Evolutionary conservation across 2,113 vertebrate genomes (phyloP), one percentile per base, ranked within the genome.

Genomic region (Numida meleagris): DNA sequence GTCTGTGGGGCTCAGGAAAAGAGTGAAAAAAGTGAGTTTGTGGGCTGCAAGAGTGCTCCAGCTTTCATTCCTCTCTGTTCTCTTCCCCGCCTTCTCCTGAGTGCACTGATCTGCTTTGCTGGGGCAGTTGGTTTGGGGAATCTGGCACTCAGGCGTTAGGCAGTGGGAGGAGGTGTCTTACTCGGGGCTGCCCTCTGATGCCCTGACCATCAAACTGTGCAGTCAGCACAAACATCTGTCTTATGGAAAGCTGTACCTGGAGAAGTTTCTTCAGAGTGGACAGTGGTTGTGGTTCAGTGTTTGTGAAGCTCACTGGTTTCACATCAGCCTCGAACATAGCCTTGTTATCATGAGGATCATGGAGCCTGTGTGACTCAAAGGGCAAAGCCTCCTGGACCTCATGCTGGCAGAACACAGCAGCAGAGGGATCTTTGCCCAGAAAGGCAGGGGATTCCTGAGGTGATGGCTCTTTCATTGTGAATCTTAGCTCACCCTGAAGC

Each of bases 91-190:
- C 27, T 73, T 55, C 82, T 67, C 23, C 71, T 77, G 66, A n/a
- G 12, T 13, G 33, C n/a, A 5, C 21, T 72, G 24, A 3, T 57
- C 48, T 55, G n/a, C 43, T 57, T 51, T 46, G 31, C 38, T 46
- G 10, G 17, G 34, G 15, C 1, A 3, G 2, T 3, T 53, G 53
- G 4, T 16, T 8, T 48, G 29, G 18, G 48, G 33, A 14, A 33
- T 6, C 17, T 1, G 2, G 29, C 17, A 7, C 20, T n/a, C 0
- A 0, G 29, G n/a, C 29, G 12, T 46, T 29, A 11, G 46, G 12
- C 14, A 13, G 4, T 51, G 81, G 38, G 36, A 59, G 38, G 40
- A 43, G 25, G 34, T 66, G 55, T 77, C 55, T 31, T 10, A 5
- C n/a, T 45, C 48, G 5, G 42, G 33, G 57, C 46, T 76, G 36